These are phyloP conservation scores for Carterocephalus palaemon DNA, from an alignment of 2,888 invertebrate genomes.

Conservation along the genomic window DNA sequence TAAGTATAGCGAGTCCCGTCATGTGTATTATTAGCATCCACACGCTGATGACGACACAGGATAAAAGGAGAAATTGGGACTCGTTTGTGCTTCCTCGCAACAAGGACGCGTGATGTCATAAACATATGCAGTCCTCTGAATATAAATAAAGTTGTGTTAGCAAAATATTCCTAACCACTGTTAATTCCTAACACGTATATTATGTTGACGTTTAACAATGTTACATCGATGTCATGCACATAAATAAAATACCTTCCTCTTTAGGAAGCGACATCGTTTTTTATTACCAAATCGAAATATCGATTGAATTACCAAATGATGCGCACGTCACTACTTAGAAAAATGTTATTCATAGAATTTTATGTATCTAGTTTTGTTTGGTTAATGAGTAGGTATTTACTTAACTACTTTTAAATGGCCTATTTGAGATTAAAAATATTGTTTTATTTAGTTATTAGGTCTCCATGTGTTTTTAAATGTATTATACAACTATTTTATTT, in stretches of 20 bases:
- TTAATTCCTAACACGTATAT: constrained; percentile 60
- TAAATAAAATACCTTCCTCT: too few species aligned
- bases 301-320: too few species aligned
- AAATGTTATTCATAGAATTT: too few species aligned
- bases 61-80: constrained; percentile 70
- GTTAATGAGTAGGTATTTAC: too few species aligned
- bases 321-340: too few species aligned
- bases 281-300: neutral
- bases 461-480: too few species aligned
- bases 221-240: constrained; percentile 23
- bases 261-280: neutral
- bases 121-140: constrained; percentile 51
- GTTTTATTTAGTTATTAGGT: too few species aligned
- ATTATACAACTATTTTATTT: too few species aligned
- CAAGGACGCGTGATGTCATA: constrained; percentile 75
- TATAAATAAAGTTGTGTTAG: constrained; percentile 48
- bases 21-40: constrained; percentile 58
- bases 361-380: too few species aligned
- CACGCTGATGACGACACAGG: constrained; percentile 63
- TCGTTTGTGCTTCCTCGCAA: constrained; percentile 59
- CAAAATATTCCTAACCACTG: constrained; percentile 43
- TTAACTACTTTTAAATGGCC: too few species aligned
- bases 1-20: constrained; percentile 34
- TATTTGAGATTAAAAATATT: too few species aligned
- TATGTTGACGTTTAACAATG: constrained; percentile 42